These are phyloP conservation scores for Cerastis rubricosa DNA, from an alignment of 2,888 invertebrate genomes.

Conservation along the genomic window DNA sequence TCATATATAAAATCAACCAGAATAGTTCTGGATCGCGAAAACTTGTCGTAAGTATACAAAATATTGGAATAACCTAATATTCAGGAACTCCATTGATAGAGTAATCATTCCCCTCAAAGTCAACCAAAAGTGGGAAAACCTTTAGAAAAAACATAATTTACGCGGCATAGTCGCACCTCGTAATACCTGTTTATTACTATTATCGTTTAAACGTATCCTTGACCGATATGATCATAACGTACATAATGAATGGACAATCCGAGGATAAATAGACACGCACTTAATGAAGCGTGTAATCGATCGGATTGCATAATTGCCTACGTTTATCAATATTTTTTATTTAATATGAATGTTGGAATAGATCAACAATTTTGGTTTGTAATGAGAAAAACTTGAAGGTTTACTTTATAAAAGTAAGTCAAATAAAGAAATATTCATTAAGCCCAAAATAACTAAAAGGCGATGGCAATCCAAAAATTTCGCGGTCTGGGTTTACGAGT, in stretches of 20 bases:
- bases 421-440: too few species aligned
- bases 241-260: constrained; percentile 32
- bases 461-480: too few species aligned
- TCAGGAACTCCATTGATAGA: neutral
- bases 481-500: too few species aligned
- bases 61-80: too few species aligned
- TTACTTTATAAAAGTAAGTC: too few species aligned
- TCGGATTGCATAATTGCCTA: constrained; percentile 17
- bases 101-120: neutral
- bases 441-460: too few species aligned
- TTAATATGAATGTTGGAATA: too few species aligned
- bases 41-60: too few species aligned
- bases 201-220: constrained; percentile 21
- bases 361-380: too few species aligned
- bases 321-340: neutral
- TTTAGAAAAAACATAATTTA: neutral
- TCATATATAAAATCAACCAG: too few species aligned
- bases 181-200: constrained; percentile 19
- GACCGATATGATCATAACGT: constrained; percentile 43
- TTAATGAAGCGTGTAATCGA: constrained; percentile 41
- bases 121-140: neutral
- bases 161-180: neutral
- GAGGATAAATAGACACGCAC: constrained; percentile 22
- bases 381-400: too few species aligned
- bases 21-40: too few species aligned